Conservation (phyloP, 1,140 invertebrate genomes). For the Philopotamus ludificatus region DNA sequence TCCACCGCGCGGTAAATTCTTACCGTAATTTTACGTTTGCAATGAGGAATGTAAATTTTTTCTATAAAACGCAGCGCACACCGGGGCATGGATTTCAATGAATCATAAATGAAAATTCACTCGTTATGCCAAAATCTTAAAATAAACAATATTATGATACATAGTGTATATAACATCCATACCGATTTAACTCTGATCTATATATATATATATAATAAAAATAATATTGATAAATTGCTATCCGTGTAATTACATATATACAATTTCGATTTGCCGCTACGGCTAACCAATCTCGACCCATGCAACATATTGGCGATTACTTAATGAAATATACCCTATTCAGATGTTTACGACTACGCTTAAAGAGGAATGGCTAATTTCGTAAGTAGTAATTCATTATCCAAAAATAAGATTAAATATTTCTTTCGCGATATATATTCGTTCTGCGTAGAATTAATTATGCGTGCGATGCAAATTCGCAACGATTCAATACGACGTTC, state of each 20-base stretch:
- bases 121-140: slow-evolving; percentile 7
- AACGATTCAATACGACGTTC: too few species aligned
- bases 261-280: slow-evolving; percentile 23
- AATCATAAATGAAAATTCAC: not conserved
- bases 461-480: too few species aligned
- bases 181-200: slow-evolving; percentile 35
- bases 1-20: not conserved
- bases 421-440: too few species aligned
- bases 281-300: slow-evolving; percentile 21
- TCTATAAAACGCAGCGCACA: not conserved
- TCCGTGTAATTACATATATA: slow-evolving; percentile 42
- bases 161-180: slow-evolving; percentile 37
- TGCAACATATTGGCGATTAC: slow-evolving; percentile 35
- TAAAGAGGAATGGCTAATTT: slow-evolving; percentile 40
- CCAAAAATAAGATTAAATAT: slow-evolving; percentile 15
- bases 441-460: too few species aligned
- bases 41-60: not conserved
- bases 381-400: slow-evolving; percentile 25
- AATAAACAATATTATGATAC: slow-evolving; percentile 31
- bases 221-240: slow-evolving; percentile 40
- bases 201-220: slow-evolving; percentile 19
- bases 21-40: not conserved
- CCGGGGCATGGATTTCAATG: not conserved
- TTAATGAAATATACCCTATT: slow-evolving; percentile 34
- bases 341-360: slow-evolving; percentile 34